Evolutionary conservation across 2,888 invertebrate species (phyloP).

Genomic region (Pardosa pseudoannulata): DNA sequence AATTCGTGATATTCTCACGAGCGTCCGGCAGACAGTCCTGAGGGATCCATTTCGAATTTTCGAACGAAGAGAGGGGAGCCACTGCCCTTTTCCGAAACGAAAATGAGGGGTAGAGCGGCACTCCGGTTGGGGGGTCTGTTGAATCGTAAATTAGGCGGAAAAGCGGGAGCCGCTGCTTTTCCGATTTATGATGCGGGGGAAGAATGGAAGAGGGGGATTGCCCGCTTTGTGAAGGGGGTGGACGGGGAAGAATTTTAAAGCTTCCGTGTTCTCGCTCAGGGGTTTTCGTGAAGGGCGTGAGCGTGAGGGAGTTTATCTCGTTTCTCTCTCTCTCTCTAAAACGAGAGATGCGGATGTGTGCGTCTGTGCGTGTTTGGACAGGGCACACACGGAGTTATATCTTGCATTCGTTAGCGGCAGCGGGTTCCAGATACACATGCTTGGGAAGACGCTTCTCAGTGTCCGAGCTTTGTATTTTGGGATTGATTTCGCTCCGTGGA

Average conservation of each 20-base stretch:
- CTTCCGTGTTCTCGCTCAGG: not conserved
- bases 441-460: too few relatives aligned
- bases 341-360: too few relatives aligned
- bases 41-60: constrained; percentile 2
- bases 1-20: not conserved
- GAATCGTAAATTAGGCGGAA: constrained; percentile 54
- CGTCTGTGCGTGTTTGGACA: too few relatives aligned
- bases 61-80: not conserved
- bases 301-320: not conserved
- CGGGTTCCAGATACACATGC: too few relatives aligned
- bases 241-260: not conserved
- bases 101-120: not conserved
- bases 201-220: constrained; percentile 6
- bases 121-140: not conserved
- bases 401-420: too few relatives aligned
- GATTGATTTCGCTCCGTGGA: too few relatives aligned
- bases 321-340: too few relatives aligned
- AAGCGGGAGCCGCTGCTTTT: constrained; percentile 39
- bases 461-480: too few relatives aligned
- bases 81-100: not conserved
- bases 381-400: too few relatives aligned
- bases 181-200: constrained; percentile 62
- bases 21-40: not conserved
- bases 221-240: not conserved
- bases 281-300: not conserved